Conservation (phyloP, 35 echinoderm and acorn worm species). For the Eucidaris tribuloides region DNA sequence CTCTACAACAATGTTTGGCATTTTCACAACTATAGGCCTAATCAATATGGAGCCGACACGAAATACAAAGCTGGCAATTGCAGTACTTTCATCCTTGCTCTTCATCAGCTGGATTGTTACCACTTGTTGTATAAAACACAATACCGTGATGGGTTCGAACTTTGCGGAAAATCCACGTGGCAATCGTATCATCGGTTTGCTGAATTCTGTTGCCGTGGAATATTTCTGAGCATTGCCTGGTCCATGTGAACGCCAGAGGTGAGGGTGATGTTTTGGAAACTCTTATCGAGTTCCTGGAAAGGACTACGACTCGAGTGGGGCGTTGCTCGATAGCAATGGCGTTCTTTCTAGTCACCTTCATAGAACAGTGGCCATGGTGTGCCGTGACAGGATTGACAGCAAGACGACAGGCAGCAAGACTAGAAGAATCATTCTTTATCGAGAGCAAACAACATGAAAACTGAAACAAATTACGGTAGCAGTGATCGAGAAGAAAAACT, state of each 20-base stretch:
- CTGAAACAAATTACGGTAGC: background rate
- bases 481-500: background rate
- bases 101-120: background rate
- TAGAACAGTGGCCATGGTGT: constrained; percentile 69
- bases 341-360: constrained; percentile 77
- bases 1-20: no score
- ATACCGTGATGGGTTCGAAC: background rate
- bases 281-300: constrained; percentile 5
- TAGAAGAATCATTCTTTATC: background rate
- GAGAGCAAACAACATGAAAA: background rate
- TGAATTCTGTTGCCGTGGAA: constrained; percentile 83
- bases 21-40: no score
- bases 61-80: background rate
- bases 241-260: constrained; percentile 78
- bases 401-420: no score
- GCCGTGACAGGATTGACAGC: no score
- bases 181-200: constrained; percentile 46
- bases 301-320: constrained; percentile 51
- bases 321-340: constrained; percentile 46
- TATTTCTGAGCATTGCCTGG: constrained; percentile 76
- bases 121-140: background rate
- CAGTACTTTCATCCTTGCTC: background rate
- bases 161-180: background rate
- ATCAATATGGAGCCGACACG: background rate
- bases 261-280: constrained; percentile 27